Conservation (phyloP, 2,888 invertebrate species). For the Phrixothrix hirtus region DNA sequence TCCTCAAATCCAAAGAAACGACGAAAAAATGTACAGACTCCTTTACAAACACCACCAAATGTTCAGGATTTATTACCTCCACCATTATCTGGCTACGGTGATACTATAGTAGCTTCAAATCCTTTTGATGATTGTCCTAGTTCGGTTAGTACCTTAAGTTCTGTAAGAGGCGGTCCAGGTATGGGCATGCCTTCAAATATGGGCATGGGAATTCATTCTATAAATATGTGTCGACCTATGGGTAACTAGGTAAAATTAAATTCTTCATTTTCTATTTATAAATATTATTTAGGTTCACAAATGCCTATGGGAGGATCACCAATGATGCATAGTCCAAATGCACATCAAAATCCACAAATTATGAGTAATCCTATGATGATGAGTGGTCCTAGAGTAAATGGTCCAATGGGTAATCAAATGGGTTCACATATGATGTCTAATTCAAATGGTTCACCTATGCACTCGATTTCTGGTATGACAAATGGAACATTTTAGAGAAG, state of each 20-base stretch:
- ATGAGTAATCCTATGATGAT: conserved; percentile 56
- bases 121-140: conserved; percentile 90
- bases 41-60: conserved; percentile 68
- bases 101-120: conserved; percentile 92
- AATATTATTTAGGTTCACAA: conserved; percentile 28
- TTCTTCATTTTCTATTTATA: conserved; percentile 4
- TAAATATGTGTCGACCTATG: conserved; percentile 68
- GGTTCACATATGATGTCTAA: conserved; percentile 63
- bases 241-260: conserved; percentile 36
- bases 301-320: conserved; percentile 52
- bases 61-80: conserved; percentile 83
- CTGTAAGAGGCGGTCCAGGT: conserved; percentile 47
- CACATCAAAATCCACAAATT: conserved; percentile 46
- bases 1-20: conserved; percentile 87
- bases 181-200: conserved; percentile 53
- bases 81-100: conserved; percentile 86
- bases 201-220: conserved; percentile 64
- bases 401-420: conserved; percentile 51
- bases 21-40: conserved; percentile 74
- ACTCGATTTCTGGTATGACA: conserved; percentile 60
- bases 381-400: conserved; percentile 55
- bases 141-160: conserved; percentile 51
- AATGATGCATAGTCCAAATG: conserved; percentile 56
- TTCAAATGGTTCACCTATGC: conserved; percentile 64
- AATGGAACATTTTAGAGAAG: background rate